A percentile compares a stretch with the other conserved stretches of the same genome.
phyloP scores from a whole-genome alignment of 2,797 vertebrate genomes.

The Naso thynnoides region DNA sequence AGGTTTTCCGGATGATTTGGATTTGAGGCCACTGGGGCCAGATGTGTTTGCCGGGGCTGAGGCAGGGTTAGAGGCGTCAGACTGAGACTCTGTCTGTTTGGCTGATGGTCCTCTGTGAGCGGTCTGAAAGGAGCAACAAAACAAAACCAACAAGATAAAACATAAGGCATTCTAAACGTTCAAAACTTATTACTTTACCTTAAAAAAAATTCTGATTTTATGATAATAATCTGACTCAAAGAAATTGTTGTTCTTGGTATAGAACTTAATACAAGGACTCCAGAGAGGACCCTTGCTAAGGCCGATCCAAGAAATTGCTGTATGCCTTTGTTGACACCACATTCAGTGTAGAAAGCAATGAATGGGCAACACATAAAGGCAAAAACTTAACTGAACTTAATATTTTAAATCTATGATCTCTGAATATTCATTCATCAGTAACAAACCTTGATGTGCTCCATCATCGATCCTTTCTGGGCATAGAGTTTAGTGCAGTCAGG shows the following conservation, averaged over 20 bases:
- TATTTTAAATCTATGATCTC: neutral
- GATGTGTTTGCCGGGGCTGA: conserved; percentile 58
- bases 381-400: conserved; percentile 1
- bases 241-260: conserved; percentile 60
- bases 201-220: neutral
- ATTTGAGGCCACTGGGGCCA: conserved; percentile 64
- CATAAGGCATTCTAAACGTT: neutral
- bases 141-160: too few relatives aligned
- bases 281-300: conserved; percentile 61
- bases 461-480: conserved; percentile 95
- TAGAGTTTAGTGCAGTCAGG: conserved; percentile 96
- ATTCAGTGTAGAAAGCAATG: conserved; percentile 61
- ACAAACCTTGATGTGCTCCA: conserved; percentile 95
- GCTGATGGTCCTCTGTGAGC: conserved; percentile 82
- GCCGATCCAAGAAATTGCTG: conserved; percentile 72
- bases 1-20: conserved; percentile 76
- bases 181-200: neutral
- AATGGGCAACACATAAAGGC: conserved; percentile 81
- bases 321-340: conserved; percentile 81
- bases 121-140: conserved; percentile 64
- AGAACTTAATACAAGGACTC: conserved; percentile 74
- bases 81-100: conserved; percentile 79
- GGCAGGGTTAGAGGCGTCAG: conserved; percentile 66
- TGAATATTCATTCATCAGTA: neutral
- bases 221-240: neutral